Evolutionary conservation across 2,113 vertebrate species (phyloP).

Genomic region (Ptychochromis oligacanthus): DNA sequence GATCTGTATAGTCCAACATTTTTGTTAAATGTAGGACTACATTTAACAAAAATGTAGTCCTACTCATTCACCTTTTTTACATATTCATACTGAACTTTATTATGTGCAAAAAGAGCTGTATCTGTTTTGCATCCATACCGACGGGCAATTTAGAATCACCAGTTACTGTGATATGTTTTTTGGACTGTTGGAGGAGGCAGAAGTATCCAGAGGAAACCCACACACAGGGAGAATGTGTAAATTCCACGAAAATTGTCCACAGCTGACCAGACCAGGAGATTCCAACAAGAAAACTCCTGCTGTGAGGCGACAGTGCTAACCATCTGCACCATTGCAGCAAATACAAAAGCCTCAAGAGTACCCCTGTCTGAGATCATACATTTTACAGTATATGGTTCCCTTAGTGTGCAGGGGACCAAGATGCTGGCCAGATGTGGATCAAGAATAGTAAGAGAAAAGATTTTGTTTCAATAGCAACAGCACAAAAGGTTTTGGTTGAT

Average conservation of each 20-base stretch:
- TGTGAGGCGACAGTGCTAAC: not conserved
- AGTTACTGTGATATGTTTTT: not conserved
- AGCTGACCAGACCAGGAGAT: not conserved
- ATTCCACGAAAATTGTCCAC: not conserved
- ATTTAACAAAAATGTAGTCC: too few relatives aligned
- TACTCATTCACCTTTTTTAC: fast-evolving
- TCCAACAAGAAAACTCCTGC: not conserved
- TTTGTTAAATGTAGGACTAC: too few relatives aligned
- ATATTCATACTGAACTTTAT: not conserved
- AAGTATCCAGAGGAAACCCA: not conserved
- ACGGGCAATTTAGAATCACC: not conserved
- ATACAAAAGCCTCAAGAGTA: not conserved
- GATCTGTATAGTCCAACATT: not conserved
- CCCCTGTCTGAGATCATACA: not conserved
- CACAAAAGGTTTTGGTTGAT: too few relatives aligned
- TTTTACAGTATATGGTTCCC: not conserved
- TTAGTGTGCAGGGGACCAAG: not conserved
- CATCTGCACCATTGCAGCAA: not conserved
- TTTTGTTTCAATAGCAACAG: not conserved
- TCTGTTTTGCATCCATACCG: not conserved
- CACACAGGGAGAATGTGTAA: fast-evolving
- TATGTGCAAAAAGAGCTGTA: not conserved
- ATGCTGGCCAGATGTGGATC: not conserved
- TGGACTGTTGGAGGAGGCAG: not conserved
- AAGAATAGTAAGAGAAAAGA: not conserved